Base-by-base conservation (phyloP, 1,140 invertebrate genomes). In the Araneus ventricosus region DNA sequence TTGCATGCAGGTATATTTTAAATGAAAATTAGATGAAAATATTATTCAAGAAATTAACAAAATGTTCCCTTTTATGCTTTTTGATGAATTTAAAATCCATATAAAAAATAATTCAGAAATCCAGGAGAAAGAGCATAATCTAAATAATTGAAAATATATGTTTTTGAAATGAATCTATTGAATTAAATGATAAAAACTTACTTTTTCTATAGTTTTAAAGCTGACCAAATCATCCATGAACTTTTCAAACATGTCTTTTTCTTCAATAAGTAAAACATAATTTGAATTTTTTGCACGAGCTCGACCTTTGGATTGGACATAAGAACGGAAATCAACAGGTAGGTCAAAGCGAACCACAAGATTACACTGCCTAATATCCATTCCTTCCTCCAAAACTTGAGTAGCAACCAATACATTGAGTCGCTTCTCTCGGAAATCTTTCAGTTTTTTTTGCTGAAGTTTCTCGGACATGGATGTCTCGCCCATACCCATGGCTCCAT, bases 351-450 rank as follows among this genome's bases (percentile, higher is more conserved):
- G 95, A 59, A 98, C 95, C 22, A 99, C 97, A 67, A 98, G 95
- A 94, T 98, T 98, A 95, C 98, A 98, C 85, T 96, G 96, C 2
- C 97, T 97, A 59, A 99, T 96, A 95, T 99, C 98, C n/a, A 99
- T 96, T 17, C 98, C 98, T 95, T 98, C 98, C 95, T 99, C 98
- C 5, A 98, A 95, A 30, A 98, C 96, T 90, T 96, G 96, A 45
- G 97, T 98, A 1, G 98, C 97, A 84, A 99, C 96, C 34, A 99
- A 96, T n/a, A 99, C 96, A 96, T 99, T 99, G 94, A 98, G 98
- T 95, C 99, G 93, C 93, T 95, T 95, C 61, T 95, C 95, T 95
- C 96, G 37, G 85, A 94, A 94, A 24, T 75, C 39, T 10, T 80
- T 63, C 24, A 94, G 10, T 17, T 92, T 89, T 20, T 34, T 90